Conservation (phyloP, 2,888 invertebrate genomes). For the Epinotia demarniana region DNA sequence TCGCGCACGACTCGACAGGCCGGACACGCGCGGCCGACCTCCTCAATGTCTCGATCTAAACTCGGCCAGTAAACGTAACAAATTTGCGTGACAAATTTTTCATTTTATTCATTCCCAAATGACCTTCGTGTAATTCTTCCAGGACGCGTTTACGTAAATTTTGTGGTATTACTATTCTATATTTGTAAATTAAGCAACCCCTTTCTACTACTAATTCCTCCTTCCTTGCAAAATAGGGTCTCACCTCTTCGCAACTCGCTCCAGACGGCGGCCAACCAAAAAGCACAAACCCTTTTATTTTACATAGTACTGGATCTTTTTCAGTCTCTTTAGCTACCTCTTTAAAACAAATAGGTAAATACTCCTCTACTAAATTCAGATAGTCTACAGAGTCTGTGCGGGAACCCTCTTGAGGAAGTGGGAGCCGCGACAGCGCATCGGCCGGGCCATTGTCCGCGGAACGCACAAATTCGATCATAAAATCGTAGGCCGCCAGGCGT, state of each 20-base stretch:
- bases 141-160: conserved; percentile 20
- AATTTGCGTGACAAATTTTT: conserved; percentile 20
- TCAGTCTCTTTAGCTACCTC: conserved; percentile 1
- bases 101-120: conserved; percentile 23
- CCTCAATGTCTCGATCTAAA: conserved; percentile 21
- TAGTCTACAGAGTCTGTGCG: neutral
- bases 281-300: conserved; percentile 32
- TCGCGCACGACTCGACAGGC: neutral
- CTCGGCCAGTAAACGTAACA: conserved; percentile 25
- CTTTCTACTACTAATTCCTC: conserved; percentile 39
- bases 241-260: conserved; percentile 28
- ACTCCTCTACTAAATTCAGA: conserved; percentile 6
- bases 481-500: conserved; percentile 13
- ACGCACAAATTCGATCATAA: conserved; percentile 10
- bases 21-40: neutral
- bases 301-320: neutral
- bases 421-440: conserved; percentile 10
- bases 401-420: neutral
- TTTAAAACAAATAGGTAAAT: neutral
- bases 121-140: conserved; percentile 12
- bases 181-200: conserved; percentile 45
- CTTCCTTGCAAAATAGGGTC: conserved; percentile 41
- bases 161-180: conserved; percentile 43
- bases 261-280: conserved; percentile 44
- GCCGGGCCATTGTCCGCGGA: conserved; percentile 25